phyloP scores from a whole-genome alignment of 2,888 invertebrate genomes.

The Bombylius major region DNA sequence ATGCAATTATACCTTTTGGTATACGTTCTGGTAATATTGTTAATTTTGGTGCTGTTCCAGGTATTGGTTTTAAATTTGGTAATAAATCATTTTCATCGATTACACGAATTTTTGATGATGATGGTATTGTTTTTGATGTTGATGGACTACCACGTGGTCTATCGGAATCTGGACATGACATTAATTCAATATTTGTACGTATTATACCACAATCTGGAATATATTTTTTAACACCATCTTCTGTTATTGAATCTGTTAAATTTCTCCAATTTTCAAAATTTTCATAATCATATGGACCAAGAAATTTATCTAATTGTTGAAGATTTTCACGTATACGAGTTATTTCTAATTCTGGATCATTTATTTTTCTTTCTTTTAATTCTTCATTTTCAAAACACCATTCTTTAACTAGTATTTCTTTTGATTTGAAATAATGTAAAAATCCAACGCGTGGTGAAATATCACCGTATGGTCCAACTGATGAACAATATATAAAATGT shows the following conservation, averaged over 20 bases:
- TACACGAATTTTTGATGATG: not conserved
- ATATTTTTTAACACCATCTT: conserved; percentile 50
- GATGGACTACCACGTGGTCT: conserved; percentile 45
- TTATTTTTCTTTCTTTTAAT: conserved; percentile 35
- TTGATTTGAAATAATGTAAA: conserved; percentile 67
- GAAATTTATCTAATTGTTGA: conserved; percentile 39
- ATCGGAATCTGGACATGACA: conserved; percentile 56
- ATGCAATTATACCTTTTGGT: conserved; percentile 64
- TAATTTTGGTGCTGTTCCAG: conserved; percentile 71
- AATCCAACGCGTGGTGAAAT: conserved; percentile 70
- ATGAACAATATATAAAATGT: conserved; percentile 84
- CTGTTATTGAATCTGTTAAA: conserved; percentile 47
- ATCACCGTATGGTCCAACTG: conserved; percentile 48
- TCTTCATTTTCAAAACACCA: conserved; percentile 77
- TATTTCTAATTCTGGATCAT: conserved; percentile 36
- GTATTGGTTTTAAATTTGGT: conserved; percentile 66
- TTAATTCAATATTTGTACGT: conserved; percentile 66
- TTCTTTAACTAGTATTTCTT: conserved; percentile 73
- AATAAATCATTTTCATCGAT: conserved; percentile 55
- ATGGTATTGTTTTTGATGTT: not conserved
- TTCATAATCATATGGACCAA: conserved; percentile 88
- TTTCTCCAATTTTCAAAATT: conserved; percentile 73
- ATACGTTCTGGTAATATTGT: conserved; percentile 62
- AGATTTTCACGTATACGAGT: conserved; percentile 28
- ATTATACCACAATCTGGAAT: conserved; percentile 65